Conservation (phyloP, 2,797 vertebrate species). For the Florisuga fusca region DNA sequence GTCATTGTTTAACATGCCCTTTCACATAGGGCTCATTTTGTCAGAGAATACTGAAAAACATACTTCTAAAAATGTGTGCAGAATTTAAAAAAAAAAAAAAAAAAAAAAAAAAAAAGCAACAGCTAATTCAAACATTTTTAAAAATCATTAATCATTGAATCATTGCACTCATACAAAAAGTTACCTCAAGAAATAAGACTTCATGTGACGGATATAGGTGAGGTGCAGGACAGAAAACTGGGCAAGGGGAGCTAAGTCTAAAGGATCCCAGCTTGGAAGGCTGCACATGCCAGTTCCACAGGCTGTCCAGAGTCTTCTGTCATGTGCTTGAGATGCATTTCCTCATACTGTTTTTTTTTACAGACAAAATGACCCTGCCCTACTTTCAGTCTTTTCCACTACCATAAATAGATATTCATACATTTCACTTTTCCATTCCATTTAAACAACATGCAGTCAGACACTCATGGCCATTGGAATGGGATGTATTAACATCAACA, state of each 20-base stretch:
- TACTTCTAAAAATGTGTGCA: not conserved
- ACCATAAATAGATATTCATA: not conserved
- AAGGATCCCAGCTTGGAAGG: not conserved
- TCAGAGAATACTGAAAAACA: not conserved
- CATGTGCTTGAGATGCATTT: not conserved
- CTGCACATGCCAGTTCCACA: not conserved
- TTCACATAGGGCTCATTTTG: not conserved
- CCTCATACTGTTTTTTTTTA: not conserved
- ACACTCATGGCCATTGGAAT: not conserved
- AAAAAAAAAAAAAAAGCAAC: not conserved
- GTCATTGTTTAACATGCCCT: not conserved
- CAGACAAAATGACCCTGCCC: not conserved
- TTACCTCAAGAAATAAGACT: not conserved
- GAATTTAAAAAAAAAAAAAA: not conserved
- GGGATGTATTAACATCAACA: not conserved
- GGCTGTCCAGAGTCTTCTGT: not conserved
- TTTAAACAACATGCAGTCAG: not conserved
- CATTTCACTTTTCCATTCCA: not conserved
- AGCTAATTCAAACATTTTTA: not conserved
- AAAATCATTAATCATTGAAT: not conserved
- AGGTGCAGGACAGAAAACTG: not conserved
- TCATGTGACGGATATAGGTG: not conserved
- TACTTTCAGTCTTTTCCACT: slow-evolving; percentile 12
- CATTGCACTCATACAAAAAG: not conserved
- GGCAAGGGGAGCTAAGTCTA: not conserved